phyloP scores from a whole-genome alignment of 2,113 vertebrate species.

The Carettochelys insculpta region DNA sequence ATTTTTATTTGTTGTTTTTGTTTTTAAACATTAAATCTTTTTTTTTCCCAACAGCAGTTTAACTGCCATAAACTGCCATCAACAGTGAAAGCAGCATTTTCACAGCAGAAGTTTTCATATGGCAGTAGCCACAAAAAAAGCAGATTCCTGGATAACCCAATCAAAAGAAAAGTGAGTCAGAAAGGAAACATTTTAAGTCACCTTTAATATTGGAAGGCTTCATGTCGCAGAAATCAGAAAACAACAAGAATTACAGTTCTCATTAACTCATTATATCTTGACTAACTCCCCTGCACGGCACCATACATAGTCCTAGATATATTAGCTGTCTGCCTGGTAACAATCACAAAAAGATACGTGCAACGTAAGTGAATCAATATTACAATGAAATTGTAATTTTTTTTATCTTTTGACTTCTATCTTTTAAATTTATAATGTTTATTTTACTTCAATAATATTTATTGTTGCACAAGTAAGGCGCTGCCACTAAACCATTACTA shows the following conservation, averaged over 20 bases:
- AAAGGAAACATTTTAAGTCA: neutral
- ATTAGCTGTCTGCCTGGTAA: neutral
- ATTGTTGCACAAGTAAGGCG: neutral
- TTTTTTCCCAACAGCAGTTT: neutral
- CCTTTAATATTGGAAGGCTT: neutral
- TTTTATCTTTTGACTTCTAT: neutral
- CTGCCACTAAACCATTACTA: accelerated
- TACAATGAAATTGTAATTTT: accelerated
- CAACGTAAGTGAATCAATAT: neutral
- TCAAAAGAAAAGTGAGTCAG: neutral
- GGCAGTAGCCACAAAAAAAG: neutral
- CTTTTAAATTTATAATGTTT: neutral
- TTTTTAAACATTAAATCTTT: neutral
- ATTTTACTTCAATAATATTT: neutral
- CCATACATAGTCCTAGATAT: neutral
- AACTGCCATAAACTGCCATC: neutral
- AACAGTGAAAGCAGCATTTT: neutral
- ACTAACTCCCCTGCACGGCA: neutral
- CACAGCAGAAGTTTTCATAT: neutral
- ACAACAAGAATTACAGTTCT: neutral
- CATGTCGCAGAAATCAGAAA: neutral
- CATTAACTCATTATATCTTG: neutral
- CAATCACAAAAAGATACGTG: neutral
- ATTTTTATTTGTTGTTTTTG: neutral
- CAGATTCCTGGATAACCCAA: neutral